These are phyloP conservation scores for Ornithoptera alexandrae DNA, from an alignment of 2,888 invertebrate species.

Conservation along the genomic window DNA sequence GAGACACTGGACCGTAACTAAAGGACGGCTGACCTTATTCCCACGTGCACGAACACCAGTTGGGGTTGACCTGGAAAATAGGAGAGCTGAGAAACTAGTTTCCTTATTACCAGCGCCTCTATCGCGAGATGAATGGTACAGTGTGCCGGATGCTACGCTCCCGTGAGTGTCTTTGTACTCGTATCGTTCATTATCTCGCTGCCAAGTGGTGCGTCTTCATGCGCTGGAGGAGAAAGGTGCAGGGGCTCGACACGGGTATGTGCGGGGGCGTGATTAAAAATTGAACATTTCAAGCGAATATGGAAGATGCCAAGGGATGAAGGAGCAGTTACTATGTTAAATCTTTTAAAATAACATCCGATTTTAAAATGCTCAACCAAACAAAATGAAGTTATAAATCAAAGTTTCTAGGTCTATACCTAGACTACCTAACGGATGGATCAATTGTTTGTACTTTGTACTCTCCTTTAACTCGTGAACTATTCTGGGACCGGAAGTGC, in stretches of 20 bases:
- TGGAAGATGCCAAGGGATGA: background rate
- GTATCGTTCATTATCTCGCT: constrained; percentile 3
- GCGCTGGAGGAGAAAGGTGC: background rate
- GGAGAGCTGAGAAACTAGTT: background rate
- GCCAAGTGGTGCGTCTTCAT: background rate
- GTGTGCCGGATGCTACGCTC: background rate
- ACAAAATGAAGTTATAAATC: no score
- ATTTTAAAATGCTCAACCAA: no score
- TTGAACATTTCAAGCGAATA: background rate
- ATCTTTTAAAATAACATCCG: no score
- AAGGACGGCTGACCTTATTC: no score
- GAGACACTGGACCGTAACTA: no score
- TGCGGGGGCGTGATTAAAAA: background rate
- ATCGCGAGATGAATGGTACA: constrained; percentile 2
- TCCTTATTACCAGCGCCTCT: background rate
- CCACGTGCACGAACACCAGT: no score
- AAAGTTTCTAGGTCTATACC: no score
- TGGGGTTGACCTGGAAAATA: background rate
- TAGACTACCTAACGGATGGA: no score
- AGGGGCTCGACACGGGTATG: no score
- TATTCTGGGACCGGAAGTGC: no score
- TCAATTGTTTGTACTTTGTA: no score
- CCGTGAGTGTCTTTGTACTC: background rate
- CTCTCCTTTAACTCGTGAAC: no score
- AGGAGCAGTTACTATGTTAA: background rate